phyloP scores from a whole-genome alignment of 2,113 vertebrate genomes.

The Aleadryas rufinucha region DNA sequence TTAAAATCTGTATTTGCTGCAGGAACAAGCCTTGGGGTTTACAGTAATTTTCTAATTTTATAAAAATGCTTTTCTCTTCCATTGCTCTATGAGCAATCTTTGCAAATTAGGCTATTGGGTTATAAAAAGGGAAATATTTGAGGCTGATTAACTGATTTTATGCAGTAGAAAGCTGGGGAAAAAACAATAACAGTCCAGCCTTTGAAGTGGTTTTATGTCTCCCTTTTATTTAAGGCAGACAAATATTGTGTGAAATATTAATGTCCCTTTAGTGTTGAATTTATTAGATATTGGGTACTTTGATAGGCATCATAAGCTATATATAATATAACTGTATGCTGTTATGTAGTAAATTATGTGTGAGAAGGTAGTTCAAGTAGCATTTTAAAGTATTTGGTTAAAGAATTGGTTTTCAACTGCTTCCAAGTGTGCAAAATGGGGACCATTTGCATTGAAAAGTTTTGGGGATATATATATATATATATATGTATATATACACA shows the following conservation, averaged over 20 bases:
- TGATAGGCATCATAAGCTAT: not conserved
- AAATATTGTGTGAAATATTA: not conserved
- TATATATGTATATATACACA: not conserved
- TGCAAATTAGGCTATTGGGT: not conserved
- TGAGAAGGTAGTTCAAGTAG: not conserved
- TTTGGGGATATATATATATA: not conserved
- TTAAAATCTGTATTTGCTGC: not conserved
- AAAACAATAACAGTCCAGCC: not conserved
- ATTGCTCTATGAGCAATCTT: not conserved
- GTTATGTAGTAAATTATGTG: not conserved
- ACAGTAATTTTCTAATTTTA: not conserved
- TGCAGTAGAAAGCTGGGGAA: not conserved
- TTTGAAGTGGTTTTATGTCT: not conserved
- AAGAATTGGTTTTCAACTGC: not conserved
- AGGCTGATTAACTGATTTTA: not conserved
- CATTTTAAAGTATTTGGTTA: not conserved
- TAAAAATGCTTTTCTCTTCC: not conserved
- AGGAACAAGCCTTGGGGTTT: not conserved
- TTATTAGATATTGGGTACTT: not conserved
- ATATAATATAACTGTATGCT: not conserved
- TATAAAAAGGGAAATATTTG: slow-evolving; percentile 24
- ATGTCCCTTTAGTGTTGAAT: not conserved
- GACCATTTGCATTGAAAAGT: not conserved
- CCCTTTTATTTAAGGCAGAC: not conserved
- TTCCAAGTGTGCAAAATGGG: not conserved